These are phyloP conservation scores for Eucriotettix oculatus DNA, from an alignment of 2,888 invertebrate species.

Conservation along the genomic window DNA sequence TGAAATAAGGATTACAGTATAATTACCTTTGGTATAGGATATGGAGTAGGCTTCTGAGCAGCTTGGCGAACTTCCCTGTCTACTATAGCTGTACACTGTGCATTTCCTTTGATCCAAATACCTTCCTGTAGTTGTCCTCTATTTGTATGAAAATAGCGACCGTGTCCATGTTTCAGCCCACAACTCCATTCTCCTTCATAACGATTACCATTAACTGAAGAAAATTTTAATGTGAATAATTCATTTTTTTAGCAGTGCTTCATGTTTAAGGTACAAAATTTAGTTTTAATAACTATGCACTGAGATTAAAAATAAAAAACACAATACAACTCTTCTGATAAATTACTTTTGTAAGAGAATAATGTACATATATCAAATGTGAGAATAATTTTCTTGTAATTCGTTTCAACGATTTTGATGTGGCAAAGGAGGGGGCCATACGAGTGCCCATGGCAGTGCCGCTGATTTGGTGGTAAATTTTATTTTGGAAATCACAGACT, in stretches of 20 bases:
- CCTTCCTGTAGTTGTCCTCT: slow-evolving; percentile 50
- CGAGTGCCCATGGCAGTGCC: too few species aligned
- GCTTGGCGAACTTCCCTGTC: slow-evolving; percentile 43
- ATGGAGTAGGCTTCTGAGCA: slow-evolving; percentile 32
- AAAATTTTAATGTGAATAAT: background rate
- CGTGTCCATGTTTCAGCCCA: slow-evolving; percentile 41
- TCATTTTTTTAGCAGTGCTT: background rate
- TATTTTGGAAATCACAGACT: too few species aligned
- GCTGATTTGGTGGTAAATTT: too few species aligned
- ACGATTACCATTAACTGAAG: slow-evolving; percentile 37
- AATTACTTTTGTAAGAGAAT: too few species aligned
- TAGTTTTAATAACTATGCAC: too few species aligned
- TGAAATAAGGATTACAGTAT: background rate
- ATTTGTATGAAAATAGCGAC: slow-evolving; percentile 42
- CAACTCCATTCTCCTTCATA: slow-evolving; percentile 45
- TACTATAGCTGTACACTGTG: slow-evolving; percentile 35
- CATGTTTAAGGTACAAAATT: background rate
- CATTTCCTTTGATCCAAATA: slow-evolving; percentile 38
- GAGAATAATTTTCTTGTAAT: too few species aligned
- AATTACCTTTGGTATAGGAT: slow-evolving; percentile 34
- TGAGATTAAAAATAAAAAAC: too few species aligned
- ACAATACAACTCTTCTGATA: too few species aligned
- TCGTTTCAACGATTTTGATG: too few species aligned
- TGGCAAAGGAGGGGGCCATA: too few species aligned
- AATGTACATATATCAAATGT: too few species aligned